Percentiles rank a stretch among this genome's conserved stretches.
Evolutionary conservation across 2,113 vertebrate species (phyloP).

Genomic region (Hipposideros armiger): DNA sequence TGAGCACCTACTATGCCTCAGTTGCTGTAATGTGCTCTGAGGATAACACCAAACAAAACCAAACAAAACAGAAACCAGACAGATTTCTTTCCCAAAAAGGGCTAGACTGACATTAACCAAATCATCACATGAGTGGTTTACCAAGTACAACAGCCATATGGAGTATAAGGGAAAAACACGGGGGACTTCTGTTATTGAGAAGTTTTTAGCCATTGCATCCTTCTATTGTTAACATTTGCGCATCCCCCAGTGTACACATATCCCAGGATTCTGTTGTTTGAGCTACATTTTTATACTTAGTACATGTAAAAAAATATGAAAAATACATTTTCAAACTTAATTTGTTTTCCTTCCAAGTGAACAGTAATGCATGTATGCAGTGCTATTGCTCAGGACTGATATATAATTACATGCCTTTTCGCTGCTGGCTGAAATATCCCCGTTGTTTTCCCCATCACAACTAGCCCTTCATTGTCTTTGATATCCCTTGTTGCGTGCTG

Average conservation of each 20-base stretch:
- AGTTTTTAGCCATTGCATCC: neutral
- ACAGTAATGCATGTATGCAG: neutral
- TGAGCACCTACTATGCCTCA: neutral
- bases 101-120: neutral
- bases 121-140: neutral
- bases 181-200: neutral
- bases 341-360: neutral
- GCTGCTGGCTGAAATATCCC: neutral
- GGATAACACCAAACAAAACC: too few species aligned
- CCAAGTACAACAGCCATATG: neutral
- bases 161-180: neutral
- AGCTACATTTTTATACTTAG: neutral
- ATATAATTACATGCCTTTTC: neutral
- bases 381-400: neutral
- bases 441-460: neutral
- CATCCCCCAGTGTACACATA: neutral
- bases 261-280: neutral
- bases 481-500: neutral
- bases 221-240: neutral
- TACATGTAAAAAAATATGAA: neutral
- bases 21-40: neutral
- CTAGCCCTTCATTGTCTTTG: neutral
- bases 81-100: neutral
- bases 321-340: neutral
- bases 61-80: neutral